A percentile compares a stretch with the other conserved stretches of the same genome.
Conservation (phyloP, 1,140 invertebrate genomes). For the Tribolium madens region DNA sequence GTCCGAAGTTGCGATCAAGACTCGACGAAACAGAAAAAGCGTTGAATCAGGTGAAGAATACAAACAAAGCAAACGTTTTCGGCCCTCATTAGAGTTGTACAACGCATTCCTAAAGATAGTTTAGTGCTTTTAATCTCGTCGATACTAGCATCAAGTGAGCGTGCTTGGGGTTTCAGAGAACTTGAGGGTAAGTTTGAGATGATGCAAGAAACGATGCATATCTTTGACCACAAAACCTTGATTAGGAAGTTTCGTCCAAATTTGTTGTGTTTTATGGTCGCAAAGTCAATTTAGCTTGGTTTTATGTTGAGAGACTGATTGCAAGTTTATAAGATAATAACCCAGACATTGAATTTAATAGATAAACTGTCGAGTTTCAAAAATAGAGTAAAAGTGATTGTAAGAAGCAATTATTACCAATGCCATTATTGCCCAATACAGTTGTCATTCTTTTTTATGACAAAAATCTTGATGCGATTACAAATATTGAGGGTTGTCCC, state of each 20-base stretch:
- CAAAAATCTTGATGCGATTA: neutral
- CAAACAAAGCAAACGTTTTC: neutral
- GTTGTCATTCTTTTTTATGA: neutral
- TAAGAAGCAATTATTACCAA: too few species aligned
- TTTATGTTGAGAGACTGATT: neutral
- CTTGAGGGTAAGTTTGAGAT: slow-evolving; percentile 5
- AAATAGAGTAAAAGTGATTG: too few species aligned
- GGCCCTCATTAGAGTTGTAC: slow-evolving; percentile 5
- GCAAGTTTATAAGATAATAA: neutral
- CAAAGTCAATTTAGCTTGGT: neutral
- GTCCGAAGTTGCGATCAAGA: neutral
- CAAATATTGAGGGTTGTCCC: neutral
- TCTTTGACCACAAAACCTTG: slow-evolving; percentile 21
- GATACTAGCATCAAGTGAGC: slow-evolving; percentile 13
- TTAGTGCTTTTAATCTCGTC: slow-evolving; percentile 31
- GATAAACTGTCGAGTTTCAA: too few species aligned
- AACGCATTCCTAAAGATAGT: slow-evolving; percentile 22
- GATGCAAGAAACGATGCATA: slow-evolving; percentile 28
- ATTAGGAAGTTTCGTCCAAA: slow-evolving; percentile 17
- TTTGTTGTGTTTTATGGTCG: neutral
- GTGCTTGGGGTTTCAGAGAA: slow-evolving; percentile 21
- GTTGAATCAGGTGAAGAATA: neutral
- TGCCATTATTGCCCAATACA: neutral
- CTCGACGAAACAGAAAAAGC: too few species aligned
- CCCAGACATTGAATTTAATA: too few species aligned